Percentiles rank a stretch among this genome's conserved stretches.
phyloP scores from a whole-genome alignment of 2,888 invertebrate species.

The Adineta ricciae region DNA sequence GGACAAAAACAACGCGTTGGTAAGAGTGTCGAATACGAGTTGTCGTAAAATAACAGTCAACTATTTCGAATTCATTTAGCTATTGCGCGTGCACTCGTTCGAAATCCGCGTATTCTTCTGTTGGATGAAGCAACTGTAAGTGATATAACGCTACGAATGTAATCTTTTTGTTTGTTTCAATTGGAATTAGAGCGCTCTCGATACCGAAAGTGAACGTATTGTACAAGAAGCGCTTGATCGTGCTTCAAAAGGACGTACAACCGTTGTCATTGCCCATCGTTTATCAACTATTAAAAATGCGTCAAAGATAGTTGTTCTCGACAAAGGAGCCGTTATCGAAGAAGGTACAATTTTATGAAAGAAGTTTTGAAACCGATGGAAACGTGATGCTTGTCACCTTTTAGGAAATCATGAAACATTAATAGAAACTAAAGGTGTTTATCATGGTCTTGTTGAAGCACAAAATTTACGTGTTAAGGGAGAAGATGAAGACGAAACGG shows the following conservation, averaged over 20 bases:
- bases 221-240: constrained; percentile 78
- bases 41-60: neutral
- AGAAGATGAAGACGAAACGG: neutral
- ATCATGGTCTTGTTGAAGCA: constrained; percentile 61
- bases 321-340: constrained; percentile 23
- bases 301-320: constrained; percentile 23
- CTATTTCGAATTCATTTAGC: neutral
- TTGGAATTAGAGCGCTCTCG: constrained; percentile 64
- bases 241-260: constrained; percentile 70
- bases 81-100: constrained; percentile 18
- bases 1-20: constrained; percentile 30
- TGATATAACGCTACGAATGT: neutral
- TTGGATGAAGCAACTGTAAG: constrained; percentile 38
- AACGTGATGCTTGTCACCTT: constrained; percentile 72
- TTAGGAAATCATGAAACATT: constrained; percentile 72
- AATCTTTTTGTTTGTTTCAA: constrained; percentile 40
- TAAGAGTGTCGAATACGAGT: neutral
- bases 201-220: constrained; percentile 78
- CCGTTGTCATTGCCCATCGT: constrained; percentile 85
- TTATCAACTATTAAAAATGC: constrained; percentile 64
- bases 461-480: neutral
- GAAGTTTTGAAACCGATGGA: too few relatives aligned
- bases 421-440: constrained; percentile 66
- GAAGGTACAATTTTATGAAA: constrained; percentile 16
- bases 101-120: neutral